These are phyloP conservation scores for Nyctereutes procyonoides DNA, from an alignment of 2,113 vertebrate genomes.

Conservation along the genomic window DNA sequence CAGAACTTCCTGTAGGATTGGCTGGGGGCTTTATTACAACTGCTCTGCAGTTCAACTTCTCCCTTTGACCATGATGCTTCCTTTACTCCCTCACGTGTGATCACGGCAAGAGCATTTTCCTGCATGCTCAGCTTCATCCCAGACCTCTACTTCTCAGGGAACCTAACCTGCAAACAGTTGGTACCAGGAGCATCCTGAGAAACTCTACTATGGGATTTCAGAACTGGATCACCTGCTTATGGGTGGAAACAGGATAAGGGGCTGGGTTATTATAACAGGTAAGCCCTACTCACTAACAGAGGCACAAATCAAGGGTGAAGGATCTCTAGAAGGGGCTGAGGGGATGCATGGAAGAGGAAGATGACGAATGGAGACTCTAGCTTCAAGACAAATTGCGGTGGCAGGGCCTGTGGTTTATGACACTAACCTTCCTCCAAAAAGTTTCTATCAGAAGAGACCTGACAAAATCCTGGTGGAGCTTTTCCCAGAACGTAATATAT, in stretches of 20 bases:
- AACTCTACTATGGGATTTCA: not conserved
- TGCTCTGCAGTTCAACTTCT: not conserved
- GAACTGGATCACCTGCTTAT: no score
- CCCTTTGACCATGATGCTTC: not conserved
- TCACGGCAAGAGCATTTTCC: not conserved
- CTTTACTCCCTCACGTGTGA: not conserved
- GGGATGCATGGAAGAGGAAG: not conserved
- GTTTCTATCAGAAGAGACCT: not conserved
- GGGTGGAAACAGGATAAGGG: not conserved
- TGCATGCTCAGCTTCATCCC: not conserved
- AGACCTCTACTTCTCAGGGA: not conserved
- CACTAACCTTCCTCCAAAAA: not conserved
- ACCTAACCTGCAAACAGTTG: not conserved
- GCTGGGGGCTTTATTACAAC: not conserved
- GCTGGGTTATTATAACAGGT: not conserved
- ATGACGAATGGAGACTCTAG: not conserved
- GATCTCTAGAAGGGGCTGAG: not conserved
- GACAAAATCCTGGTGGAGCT: not conserved
- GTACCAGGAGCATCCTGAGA: not conserved
- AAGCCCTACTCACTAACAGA: not conserved
- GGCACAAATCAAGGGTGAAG: no score
- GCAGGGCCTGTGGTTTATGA: not conserved
- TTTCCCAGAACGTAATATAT: not conserved
- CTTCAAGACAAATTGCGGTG: not conserved
- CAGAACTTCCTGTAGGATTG: not conserved